phyloP scores from a whole-genome alignment of 1,140 invertebrate genomes.

The Tetragnatha versicolor region DNA sequence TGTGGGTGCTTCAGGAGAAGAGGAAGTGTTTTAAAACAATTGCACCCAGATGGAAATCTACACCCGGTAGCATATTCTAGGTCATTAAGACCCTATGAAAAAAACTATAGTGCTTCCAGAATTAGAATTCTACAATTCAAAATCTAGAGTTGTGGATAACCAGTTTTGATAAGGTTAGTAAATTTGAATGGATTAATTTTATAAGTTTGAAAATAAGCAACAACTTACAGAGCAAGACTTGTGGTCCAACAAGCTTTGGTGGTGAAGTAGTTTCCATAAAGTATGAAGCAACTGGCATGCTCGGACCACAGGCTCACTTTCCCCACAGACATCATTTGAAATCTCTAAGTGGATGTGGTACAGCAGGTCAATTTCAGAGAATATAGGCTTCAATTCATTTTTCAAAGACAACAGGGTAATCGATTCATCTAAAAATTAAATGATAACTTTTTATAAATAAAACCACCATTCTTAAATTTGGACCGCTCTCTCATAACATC shows the following conservation, averaged over 20 bases:
- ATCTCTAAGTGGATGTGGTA: slow-evolving; percentile 24
- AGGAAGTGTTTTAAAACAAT: no score
- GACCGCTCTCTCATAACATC: no score
- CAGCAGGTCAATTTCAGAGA: slow-evolving; percentile 6
- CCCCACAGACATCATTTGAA: background rate
- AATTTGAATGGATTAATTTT: background rate
- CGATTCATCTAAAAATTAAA: slow-evolving; percentile 18
- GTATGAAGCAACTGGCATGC: slow-evolving; percentile 3
- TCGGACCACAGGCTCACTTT: background rate
- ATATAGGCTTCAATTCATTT: background rate
- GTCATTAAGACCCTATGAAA: no score
- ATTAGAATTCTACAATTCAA: background rate
- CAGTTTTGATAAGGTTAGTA: no score
- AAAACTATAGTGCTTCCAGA: no score
- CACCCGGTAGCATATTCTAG: no score
- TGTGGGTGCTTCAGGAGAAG: no score
- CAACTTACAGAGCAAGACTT: background rate
- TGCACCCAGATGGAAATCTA: no score
- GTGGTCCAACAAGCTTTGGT: slow-evolving; percentile 3
- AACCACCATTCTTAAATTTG: no score
- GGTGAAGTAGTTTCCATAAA: slow-evolving; percentile 14
- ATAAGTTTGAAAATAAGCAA: background rate
- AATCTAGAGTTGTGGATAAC: no score
- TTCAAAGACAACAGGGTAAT: slow-evolving; percentile 20
- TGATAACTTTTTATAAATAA: no score